Base-by-base conservation (phyloP, 2,888 invertebrate genomes). In the Aphidius colemani region DNA sequence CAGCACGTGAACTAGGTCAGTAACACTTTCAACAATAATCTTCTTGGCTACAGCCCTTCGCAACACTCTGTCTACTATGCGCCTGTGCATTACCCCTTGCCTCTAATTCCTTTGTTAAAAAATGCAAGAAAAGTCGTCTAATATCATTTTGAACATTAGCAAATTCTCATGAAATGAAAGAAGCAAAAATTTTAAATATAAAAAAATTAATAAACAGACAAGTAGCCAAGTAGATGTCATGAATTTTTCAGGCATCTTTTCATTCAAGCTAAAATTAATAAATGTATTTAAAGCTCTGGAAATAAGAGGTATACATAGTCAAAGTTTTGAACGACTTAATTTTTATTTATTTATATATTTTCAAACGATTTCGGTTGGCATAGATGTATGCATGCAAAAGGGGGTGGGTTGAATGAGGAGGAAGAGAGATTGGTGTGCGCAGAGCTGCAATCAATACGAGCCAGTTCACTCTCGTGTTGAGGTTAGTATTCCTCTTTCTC, bases 371-470 rank as follows among this genome's bases (percentile, higher is more conserved):
- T 18, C 13, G 1, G 13, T 18, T 18, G 13, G 51, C 8, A 11
- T 43, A n/a, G n/a, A n/a, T n/a, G n/a, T n/a, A n/a, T n/a, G n/a
- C n/a, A 44, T 11, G 62, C n/a, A 49, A 9, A 11, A 39, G 39
- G 61, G 63, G 49, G 60, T 59, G 56, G 64, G 66, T 67, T 64
- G 61, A 66, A 64, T 61, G 63, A 64, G 59, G 62, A 13, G 63
- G 63, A 66, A 44, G 30, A 51, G 45, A 46, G 40, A 50, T 43
- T 51, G 39, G 51, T 30, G 30, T 45, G 55, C 51, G 61, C 51
- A 57, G 64, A 63, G 61, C 69, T 72, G 74, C 73, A 73, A 75
- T 75, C 75, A 75, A 75, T 75, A 75, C 73, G 69, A 68, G 68
- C 68, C 69, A 69, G 70, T 70, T 67, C 69, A 66, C 69, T 71